A percentile compares a stretch with the other conserved stretches of the same genome.
phyloP scores from a whole-genome alignment of 2,888 invertebrate species.

The Melieria omissa region DNA sequence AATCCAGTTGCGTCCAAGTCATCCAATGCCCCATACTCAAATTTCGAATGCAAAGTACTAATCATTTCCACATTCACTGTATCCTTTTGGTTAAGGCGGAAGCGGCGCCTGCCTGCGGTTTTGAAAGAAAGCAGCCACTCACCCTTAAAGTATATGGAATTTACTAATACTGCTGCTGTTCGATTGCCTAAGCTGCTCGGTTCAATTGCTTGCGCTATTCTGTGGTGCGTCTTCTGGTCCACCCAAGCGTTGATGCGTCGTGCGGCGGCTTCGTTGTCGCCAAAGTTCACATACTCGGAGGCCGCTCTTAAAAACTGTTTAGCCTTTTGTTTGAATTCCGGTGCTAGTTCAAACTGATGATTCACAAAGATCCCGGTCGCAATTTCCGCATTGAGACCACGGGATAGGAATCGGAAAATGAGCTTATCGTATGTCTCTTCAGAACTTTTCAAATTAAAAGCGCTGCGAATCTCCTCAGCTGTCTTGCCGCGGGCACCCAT shows the following conservation, averaged over 20 bases:
- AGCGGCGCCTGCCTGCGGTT: too few species aligned
- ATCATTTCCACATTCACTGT: constrained; percentile 72
- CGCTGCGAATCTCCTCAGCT: too few species aligned
- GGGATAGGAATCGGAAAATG: constrained; percentile 11
- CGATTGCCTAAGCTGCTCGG: too few species aligned
- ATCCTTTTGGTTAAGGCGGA: too few species aligned
- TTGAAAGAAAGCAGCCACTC: too few species aligned
- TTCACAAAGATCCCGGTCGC: constrained; percentile 80
- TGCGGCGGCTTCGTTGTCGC: constrained; percentile 66
- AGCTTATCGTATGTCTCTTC: too few species aligned
- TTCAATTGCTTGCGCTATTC: constrained; percentile 71
- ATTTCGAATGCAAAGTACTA: constrained; percentile 73
- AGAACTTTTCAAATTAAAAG: too few species aligned
- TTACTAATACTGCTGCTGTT: too few species aligned
- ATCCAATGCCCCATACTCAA: constrained; percentile 67
- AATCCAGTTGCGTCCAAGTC: constrained; percentile 72
- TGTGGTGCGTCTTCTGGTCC: constrained; percentile 80
- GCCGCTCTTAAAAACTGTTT: constrained; percentile 73
- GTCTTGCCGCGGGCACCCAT: too few species aligned
- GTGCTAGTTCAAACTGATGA: constrained; percentile 69
- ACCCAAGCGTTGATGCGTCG: constrained; percentile 83
- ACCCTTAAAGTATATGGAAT: too few species aligned
- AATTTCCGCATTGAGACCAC: constrained; percentile 65
- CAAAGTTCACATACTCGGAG: constrained; percentile 74
- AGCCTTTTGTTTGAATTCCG: constrained; percentile 71